Percentiles rank a stretch among this genome's conserved stretches.
Conservation (phyloP, 1,140 invertebrate species). For the Formica selysi region DNA sequence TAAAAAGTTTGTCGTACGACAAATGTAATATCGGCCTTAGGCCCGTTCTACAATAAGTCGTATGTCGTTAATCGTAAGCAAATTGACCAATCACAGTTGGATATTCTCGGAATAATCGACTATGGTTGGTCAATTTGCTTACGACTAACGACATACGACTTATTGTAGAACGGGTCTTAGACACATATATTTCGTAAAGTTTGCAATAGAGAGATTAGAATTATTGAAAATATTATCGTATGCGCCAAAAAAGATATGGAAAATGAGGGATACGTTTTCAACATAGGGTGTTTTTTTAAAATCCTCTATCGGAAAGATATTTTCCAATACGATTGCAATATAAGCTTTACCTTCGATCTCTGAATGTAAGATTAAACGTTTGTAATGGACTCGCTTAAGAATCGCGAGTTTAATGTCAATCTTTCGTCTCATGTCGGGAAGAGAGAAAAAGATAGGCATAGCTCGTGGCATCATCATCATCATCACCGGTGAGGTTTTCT, state of each 20-base stretch:
- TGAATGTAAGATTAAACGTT: conserved; percentile 1
- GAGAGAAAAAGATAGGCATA: neutral
- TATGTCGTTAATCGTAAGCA: too few relatives aligned
- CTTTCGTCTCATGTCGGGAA: neutral
- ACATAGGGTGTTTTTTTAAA: too few relatives aligned
- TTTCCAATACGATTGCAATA: neutral
- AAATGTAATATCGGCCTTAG: too few relatives aligned
- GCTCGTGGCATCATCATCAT: conserved; percentile 40
- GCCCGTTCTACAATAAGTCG: too few relatives aligned
- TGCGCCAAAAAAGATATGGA: neutral
- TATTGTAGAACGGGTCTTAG: too few relatives aligned
- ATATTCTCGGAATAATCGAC: too few relatives aligned
- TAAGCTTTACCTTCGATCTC: neutral
- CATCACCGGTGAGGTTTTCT: conserved; percentile 75
- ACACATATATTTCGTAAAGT: neutral
- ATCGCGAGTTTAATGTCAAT: conserved; percentile 38
- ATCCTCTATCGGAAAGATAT: neutral
- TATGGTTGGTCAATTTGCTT: too few relatives aligned
- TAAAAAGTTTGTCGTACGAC: too few relatives aligned
- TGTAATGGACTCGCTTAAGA: neutral
- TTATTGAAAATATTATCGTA: neutral
- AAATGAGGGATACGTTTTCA: neutral
- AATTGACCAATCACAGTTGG: too few relatives aligned
- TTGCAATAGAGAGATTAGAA: neutral
- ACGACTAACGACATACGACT: too few relatives aligned